Evolutionary conservation across 2,888 invertebrate species (phyloP).

Genomic region (Harpagoxenus sublaevis): DNA sequence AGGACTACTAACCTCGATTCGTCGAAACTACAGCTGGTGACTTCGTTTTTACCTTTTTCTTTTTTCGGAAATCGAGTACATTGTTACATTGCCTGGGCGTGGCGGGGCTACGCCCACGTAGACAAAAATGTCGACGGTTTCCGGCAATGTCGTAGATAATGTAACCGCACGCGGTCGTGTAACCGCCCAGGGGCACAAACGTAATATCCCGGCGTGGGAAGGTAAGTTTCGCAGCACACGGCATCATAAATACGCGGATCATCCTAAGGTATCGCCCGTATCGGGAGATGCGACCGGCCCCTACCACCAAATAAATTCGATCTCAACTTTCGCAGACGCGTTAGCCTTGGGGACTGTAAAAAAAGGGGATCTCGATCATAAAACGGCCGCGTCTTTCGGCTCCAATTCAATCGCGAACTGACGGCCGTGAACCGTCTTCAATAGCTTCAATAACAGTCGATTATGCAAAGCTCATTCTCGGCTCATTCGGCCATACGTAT

Average conservation of each 20-base stretch:
- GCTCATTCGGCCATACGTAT: neutral
- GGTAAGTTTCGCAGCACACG: conserved; percentile 18
- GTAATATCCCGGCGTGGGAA: conserved; percentile 47
- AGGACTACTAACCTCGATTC: conserved; percentile 54
- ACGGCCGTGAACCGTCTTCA: conserved; percentile 49
- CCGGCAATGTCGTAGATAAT: conserved; percentile 53
- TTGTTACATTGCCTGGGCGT: conserved; percentile 44
- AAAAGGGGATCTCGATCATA: conserved; percentile 18
- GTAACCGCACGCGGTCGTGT: conserved; percentile 32
- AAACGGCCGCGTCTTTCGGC: conserved; percentile 47
- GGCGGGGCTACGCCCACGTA: conserved; percentile 47
- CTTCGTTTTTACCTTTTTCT: conserved; percentile 1
- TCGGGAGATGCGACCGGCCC: conserved; percentile 9
- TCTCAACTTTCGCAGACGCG: conserved; percentile 42
- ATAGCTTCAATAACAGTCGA: conserved; percentile 40
- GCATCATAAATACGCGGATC: conserved; percentile 39
- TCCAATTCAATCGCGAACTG: conserved; percentile 42
- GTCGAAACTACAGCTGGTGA: conserved; percentile 52
- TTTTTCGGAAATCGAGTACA: conserved; percentile 46
- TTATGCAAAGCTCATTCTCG: conserved; percentile 39
- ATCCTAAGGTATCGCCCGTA: conserved; percentile 38
- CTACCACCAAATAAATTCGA: conserved; percentile 49
- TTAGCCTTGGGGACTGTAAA: conserved; percentile 21
- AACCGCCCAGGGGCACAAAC: conserved; percentile 10
- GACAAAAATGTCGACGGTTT: conserved; percentile 50